Conservation (phyloP, 2,797 vertebrate genomes). For the Enteromius treurensis region DNA sequence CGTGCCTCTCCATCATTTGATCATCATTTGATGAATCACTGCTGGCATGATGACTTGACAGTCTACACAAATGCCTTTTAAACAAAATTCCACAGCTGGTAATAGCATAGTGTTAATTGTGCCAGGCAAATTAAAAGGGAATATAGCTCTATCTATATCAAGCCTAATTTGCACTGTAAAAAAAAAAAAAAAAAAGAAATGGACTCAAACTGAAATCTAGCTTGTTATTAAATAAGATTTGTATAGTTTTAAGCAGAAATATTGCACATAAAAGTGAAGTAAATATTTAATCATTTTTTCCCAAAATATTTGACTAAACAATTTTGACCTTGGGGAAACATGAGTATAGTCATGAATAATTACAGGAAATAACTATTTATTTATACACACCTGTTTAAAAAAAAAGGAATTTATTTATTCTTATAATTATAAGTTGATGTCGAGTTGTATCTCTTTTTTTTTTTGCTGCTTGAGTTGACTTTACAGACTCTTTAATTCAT, state of each 20-base stretch:
- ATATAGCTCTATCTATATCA: constrained; percentile 8
- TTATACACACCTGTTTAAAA: background rate
- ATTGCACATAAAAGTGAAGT: background rate
- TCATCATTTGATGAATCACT: constrained; percentile 9
- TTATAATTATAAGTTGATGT: background rate
- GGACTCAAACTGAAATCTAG: background rate
- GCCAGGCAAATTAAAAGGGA: constrained; percentile 10
- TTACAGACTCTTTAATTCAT: background rate
- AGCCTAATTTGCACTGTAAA: background rate
- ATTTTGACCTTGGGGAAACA: background rate
- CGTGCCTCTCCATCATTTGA: background rate
- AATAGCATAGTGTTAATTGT: background rate
- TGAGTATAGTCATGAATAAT: background rate
- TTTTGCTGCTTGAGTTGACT: background rate
- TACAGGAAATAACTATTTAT: background rate
- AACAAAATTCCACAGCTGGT: background rate
- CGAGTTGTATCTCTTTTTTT: background rate
- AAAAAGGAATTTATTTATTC: background rate
- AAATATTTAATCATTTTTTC: background rate
- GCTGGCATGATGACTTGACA: background rate
- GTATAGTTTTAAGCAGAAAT: background rate
- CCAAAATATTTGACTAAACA: background rate
- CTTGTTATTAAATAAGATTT: background rate
- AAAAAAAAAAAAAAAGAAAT: background rate
- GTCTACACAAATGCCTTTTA: background rate